Conservation (phyloP, 2,797 vertebrate species). For the Manis pentadactyla region DNA sequence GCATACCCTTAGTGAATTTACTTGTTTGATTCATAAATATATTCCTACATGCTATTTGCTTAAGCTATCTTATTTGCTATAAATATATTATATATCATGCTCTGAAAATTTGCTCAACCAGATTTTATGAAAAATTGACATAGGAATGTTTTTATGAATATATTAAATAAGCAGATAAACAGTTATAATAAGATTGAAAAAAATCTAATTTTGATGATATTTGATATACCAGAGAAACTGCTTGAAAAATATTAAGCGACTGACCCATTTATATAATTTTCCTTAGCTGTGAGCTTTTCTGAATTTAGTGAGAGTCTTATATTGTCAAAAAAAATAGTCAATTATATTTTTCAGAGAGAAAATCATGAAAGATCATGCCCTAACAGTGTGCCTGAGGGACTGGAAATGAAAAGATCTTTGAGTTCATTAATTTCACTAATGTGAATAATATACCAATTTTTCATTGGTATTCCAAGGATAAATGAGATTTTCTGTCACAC, state of each 20-base stretch:
- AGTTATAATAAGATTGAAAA: neutral
- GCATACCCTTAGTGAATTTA: neutral
- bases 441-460: constrained; percentile 43
- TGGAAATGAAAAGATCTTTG: constrained; percentile 61
- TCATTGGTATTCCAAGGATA: constrained; percentile 3
- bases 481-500: constrained; percentile 20
- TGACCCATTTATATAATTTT: constrained; percentile 40
- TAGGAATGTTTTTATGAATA: neutral
- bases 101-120: neutral
- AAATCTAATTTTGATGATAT: neutral
- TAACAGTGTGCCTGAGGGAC: constrained; percentile 19
- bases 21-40: constrained; percentile 4
- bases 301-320: neutral
- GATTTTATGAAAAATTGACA: neutral
- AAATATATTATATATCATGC: neutral
- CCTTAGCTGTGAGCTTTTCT: constrained; percentile 26
- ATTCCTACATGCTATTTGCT: neutral
- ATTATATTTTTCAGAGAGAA: constrained; percentile 63
- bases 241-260: constrained; percentile 2
- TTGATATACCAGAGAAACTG: neutral
- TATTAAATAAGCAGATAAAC: neutral
- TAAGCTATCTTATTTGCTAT: neutral
- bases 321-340: constrained; percentile 50
- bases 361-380: constrained; percentile 19
- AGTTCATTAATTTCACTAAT: constrained; percentile 69